Evolutionary conservation across 2,113 vertebrate species (phyloP), one percentile per base, ranked within the genome.

Genomic region (Tenrec ecaudatus): DNA sequence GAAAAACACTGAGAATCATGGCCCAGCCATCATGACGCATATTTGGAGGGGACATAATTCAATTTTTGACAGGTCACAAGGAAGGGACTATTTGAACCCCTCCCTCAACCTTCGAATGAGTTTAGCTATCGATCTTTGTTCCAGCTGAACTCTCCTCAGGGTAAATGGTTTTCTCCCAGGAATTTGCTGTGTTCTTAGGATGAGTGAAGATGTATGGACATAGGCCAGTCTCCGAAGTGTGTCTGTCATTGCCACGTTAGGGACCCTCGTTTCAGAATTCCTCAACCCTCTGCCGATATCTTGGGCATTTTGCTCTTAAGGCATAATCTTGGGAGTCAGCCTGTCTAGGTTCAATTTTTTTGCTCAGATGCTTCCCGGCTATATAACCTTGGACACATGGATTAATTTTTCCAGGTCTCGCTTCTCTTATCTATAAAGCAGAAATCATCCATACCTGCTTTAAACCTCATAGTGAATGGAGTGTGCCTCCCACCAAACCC

Each of bases 101-200:
- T 64, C 79, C 91, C 78, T 81, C 85, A 95, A 91, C 82, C 88
- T 93, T 92, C 85, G 88, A 86, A 93, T 62, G 68, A 82, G 38
- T 62, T 78, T 95, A 62, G 23, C 93, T 88, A 25, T 91, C 91
- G 95, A 93, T 93, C 91, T 68, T 89, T 27, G 92, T 88, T 79
- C 57, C n/a, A 90, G 85, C 20, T 86, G 85, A 94, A 92, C 71
- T 68, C 40, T 64, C 80, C n/a, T 92, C 22, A 33, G 66, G 38
- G 4, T 47, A 75, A 31, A 64, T 25, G 33, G 40, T 64, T 92
- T 91, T 81, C n/a, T 71, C 36, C n/a, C 58, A 81, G 22, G 60
- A 3, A 25, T 90, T 95, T 80, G 22, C 81, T 40, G 36, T 73
- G 43, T 75, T 47, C 77, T 19, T 16, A 60, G 53, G 9, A n/a